Conservation (phyloP, 1,140 invertebrate species). For the Hylyphantes graminicola region DNA sequence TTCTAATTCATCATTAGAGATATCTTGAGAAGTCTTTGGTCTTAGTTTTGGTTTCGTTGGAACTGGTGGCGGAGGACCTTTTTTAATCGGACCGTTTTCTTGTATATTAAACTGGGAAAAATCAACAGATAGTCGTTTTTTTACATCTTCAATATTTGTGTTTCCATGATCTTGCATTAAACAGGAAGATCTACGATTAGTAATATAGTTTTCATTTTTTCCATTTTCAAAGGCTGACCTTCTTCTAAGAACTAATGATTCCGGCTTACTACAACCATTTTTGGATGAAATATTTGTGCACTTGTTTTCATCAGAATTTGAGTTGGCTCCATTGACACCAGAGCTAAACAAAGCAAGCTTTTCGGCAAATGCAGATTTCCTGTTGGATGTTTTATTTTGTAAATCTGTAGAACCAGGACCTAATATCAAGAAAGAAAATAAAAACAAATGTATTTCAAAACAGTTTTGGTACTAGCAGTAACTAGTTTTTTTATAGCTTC, state of each 20-base stretch:
- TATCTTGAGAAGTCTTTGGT: constrained; percentile 13
- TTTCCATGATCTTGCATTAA: constrained; percentile 14
- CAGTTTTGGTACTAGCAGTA: not conserved
- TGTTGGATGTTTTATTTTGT: constrained; percentile 16
- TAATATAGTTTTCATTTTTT: constrained; percentile 25
- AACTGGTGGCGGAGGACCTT: constrained; percentile 46
- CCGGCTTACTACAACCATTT: not conserved
- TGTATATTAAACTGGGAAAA: not conserved
- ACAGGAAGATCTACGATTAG: constrained; percentile 38
- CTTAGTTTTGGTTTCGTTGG: constrained; percentile 48
- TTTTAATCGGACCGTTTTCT: constrained; percentile 23
- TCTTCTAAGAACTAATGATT: constrained; percentile 50
- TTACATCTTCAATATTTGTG: not conserved
- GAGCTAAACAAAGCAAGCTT: constrained; percentile 52
- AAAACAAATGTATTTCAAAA: not conserved
- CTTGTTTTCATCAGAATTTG: not conserved
- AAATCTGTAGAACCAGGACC: constrained; percentile 5
- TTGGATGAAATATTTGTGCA: not conserved
- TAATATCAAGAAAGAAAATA: not conserved
- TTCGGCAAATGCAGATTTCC: constrained; percentile 41
- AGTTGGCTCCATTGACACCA: constrained; percentile 1
- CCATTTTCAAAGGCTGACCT: constrained; percentile 51
- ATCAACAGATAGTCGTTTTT: constrained; percentile 50
- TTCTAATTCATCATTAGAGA: not conserved
- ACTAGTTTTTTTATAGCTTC: not conserved